A percentile compares a stretch with the other conserved stretches of the same genome.
Evolutionary conservation across 64 coral and sea anemone genomes (phyloP).

Genomic region (Acropora tenuis): DNA sequence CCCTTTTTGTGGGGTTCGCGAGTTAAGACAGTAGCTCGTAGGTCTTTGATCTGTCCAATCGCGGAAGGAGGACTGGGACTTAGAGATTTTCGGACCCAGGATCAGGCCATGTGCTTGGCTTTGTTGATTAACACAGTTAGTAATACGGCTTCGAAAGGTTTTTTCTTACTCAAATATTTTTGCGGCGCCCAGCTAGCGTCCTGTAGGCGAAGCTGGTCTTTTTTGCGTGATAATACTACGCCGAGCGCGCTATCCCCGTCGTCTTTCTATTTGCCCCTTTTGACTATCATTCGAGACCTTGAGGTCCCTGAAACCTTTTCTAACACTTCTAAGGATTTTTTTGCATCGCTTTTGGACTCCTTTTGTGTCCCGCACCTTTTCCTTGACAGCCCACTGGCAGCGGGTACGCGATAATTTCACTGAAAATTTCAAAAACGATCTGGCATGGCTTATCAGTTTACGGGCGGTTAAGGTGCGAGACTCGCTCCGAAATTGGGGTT

Average conservation of each 20-base stretch:
- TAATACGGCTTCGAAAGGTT: too few species aligned
- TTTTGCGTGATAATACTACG: too few species aligned
- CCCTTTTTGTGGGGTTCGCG: not conserved
- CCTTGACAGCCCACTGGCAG: not conserved
- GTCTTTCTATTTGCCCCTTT: too few species aligned
- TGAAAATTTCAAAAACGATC: conserved; percentile 17
- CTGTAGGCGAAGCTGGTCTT: too few species aligned
- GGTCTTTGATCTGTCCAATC: not conserved
- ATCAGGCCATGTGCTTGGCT: too few species aligned
- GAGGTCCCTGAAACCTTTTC: not conserved
- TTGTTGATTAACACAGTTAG: too few species aligned
- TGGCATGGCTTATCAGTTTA: conserved; percentile 2
- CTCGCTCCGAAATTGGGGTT: not conserved
- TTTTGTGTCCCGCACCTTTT: not conserved
- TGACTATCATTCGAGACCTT: too few species aligned
- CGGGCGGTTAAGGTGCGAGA: not conserved
- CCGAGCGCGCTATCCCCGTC: too few species aligned
- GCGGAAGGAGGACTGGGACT: too few species aligned
- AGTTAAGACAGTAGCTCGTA: not conserved
- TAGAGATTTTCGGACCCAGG: too few species aligned
- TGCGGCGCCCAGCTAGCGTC: too few species aligned
- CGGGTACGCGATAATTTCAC: not conserved
- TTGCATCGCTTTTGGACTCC: not conserved
- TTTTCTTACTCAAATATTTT: too few species aligned
- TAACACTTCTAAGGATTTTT: not conserved